Conservation (phyloP, 2,797 vertebrate genomes). For the Emydoidea blandingii region DNA sequence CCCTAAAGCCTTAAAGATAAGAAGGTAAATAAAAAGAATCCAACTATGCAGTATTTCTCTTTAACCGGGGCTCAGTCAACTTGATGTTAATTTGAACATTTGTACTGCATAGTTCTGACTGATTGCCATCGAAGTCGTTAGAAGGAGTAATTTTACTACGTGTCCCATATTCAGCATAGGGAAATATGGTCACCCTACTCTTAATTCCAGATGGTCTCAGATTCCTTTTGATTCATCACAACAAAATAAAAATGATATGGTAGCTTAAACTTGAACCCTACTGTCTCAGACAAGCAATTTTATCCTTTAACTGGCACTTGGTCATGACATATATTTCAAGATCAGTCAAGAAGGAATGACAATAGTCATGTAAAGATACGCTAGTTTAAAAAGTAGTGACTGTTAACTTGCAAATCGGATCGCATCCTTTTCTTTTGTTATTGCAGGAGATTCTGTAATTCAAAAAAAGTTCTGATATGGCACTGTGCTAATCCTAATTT, state of each 20-base stretch:
- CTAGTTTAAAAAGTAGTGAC: not conserved
- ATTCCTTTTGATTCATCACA: not conserved
- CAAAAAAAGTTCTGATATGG: not conserved
- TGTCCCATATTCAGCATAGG: too few species aligned
- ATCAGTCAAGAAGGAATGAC: not conserved
- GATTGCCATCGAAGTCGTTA: too few species aligned
- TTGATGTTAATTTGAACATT: too few species aligned
- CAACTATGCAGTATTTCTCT: too few species aligned
- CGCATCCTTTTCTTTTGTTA: not conserved
- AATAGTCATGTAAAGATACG: not conserved
- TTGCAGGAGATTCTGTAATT: not conserved
- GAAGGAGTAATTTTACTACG: too few species aligned
- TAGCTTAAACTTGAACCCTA: not conserved
- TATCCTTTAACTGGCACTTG: not conserved
- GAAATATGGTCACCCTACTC: too few species aligned
- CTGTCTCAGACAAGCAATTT: not conserved
- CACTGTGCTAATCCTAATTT: not conserved
- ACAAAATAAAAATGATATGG: not conserved
- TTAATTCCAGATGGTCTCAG: not conserved
- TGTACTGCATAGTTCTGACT: too few species aligned
- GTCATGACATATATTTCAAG: accelerated
- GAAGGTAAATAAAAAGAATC: too few species aligned
- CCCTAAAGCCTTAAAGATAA: too few species aligned
- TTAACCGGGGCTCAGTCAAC: too few species aligned
- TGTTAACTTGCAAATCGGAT: not conserved